These are phyloP conservation scores for Phataginus tricuspis DNA, from an alignment of 2,797 vertebrate species.

Conservation along the genomic window DNA sequence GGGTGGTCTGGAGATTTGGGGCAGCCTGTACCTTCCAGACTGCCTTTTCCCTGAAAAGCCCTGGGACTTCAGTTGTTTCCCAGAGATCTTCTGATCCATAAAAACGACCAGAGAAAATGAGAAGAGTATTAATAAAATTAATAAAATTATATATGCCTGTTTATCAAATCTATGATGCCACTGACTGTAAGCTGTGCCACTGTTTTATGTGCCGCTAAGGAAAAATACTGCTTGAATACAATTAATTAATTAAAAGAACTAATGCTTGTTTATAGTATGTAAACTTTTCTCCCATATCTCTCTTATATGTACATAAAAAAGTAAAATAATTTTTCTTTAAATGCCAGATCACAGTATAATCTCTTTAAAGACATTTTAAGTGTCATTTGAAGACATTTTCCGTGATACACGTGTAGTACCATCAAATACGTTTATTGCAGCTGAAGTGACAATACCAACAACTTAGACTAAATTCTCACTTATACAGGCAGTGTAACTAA, in stretches of 20 bases:
- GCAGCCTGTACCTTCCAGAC: neutral
- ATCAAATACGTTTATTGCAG: neutral
- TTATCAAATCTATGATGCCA: constrained; percentile 15
- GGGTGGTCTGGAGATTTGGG: neutral
- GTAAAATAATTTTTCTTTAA: constrained; percentile 41
- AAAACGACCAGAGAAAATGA: constrained; percentile 19
- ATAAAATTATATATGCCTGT: neutral
- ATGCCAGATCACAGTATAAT: neutral
- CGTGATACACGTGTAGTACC: neutral
- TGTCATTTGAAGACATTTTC: neutral
- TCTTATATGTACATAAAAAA: neutral
- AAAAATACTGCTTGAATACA: neutral
- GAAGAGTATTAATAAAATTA: neutral
- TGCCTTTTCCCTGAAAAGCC: neutral
- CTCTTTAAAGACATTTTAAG: constrained; percentile 39
- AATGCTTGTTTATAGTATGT: neutral
- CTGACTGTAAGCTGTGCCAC: neutral
- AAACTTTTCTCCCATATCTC: neutral
- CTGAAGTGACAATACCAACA: neutral
- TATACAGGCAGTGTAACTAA: neutral
- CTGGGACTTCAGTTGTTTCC: constrained; percentile 15
- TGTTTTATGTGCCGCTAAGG: constrained; percentile 10
- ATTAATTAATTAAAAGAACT: neutral
- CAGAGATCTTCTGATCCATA: neutral
- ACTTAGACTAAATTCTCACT: constrained; percentile 25